Evolutionary conservation across 2,797 vertebrate genomes (phyloP).

Genomic region (Karalla daura): DNA sequence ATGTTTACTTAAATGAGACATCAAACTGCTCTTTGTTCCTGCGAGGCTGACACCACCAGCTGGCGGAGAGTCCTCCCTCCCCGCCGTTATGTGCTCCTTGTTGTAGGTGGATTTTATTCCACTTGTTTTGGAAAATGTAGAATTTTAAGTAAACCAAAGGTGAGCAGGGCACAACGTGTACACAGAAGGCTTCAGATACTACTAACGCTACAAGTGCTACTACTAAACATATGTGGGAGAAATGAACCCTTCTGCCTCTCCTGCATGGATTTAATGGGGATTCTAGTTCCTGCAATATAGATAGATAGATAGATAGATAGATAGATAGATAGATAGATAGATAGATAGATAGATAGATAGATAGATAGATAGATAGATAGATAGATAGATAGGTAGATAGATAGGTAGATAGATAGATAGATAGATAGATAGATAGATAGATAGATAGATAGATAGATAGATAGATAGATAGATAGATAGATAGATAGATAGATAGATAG

Average conservation of each 20-base stretch:
- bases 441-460: too few species aligned
- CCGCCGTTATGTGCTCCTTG: constrained; percentile 35
- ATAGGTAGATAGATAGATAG: too few species aligned
- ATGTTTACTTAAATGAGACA: constrained; percentile 8
- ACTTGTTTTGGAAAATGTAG: constrained; percentile 6
- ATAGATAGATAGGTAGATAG: too few species aligned
- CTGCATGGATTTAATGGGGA: background rate
- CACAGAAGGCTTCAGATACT: background rate
- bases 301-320: too few species aligned
- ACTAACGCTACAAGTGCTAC: background rate
- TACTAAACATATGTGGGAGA: background rate
- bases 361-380: too few species aligned
- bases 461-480: too few species aligned
- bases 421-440: too few species aligned
- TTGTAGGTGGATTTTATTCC: constrained; percentile 35
- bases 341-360: too few species aligned
- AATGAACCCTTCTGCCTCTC: too few species aligned
- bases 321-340: too few species aligned
- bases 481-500: too few species aligned
- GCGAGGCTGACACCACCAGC: constrained; percentile 23
- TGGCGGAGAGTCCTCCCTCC: constrained; percentile 24
- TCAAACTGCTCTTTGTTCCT: constrained; percentile 33
- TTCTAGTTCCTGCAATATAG: background rate
- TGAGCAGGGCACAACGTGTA: background rate
- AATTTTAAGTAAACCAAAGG: constrained; percentile 6